Evolutionary conservation across 2,113 vertebrate species (phyloP).

Genomic region (Lophochroa leadbeateri): DNA sequence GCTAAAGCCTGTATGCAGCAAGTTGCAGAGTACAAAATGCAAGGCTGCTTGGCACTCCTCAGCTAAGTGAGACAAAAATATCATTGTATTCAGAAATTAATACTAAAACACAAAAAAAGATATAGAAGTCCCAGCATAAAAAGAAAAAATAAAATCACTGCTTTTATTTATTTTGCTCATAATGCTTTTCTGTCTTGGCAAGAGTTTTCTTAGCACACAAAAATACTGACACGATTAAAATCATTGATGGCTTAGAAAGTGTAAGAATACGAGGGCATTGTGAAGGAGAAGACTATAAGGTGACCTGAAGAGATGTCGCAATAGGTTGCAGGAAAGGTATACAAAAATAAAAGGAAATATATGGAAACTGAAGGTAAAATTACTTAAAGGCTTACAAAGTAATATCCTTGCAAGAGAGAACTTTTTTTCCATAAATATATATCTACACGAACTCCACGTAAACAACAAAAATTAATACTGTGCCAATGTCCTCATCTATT

Average conservation of each 20-base stretch:
- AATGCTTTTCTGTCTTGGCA: neutral
- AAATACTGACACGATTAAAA: neutral
- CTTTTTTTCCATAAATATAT: neutral
- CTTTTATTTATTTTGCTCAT: neutral
- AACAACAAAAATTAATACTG: neutral
- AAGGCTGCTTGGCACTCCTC: neutral
- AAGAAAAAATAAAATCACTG: neutral
- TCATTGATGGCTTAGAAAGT: neutral
- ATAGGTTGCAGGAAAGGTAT: neutral
- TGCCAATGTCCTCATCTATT: neutral
- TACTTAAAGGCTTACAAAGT: neutral
- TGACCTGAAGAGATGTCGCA: neutral
- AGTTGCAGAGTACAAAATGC: neutral
- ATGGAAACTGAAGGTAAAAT: slow-evolving; percentile 19
- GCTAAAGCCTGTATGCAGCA: neutral
- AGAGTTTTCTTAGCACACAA: neutral
- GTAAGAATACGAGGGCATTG: neutral
- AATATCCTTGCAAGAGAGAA: neutral
- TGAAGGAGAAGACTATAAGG: neutral
- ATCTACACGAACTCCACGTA: neutral
- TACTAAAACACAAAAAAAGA: neutral
- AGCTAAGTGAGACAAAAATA: neutral
- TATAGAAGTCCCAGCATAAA: neutral
- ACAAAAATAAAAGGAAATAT: neutral
- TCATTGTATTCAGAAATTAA: neutral